A percentile compares a stretch with the other conserved stretches of the same genome.
phyloP scores from a whole-genome alignment of 1,140 invertebrate species.

The Coelopa frigida region DNA sequence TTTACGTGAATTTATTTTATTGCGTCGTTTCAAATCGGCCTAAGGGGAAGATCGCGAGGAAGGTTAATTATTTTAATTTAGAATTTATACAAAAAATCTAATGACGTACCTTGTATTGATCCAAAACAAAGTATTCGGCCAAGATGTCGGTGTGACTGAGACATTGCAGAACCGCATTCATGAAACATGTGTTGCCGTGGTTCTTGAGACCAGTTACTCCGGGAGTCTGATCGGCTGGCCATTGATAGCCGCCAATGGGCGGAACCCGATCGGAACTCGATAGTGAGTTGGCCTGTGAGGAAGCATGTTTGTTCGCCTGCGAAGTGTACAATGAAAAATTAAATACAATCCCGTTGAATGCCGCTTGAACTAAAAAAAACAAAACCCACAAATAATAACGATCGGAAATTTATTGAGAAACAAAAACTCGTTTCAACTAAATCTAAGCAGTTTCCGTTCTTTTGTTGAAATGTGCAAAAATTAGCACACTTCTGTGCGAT shows the following conservation, averaged over 20 bases:
- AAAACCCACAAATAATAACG: no score
- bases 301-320: slow-evolving; percentile 26
- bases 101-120: slow-evolving; percentile 76
- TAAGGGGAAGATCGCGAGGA: slow-evolving; percentile 21
- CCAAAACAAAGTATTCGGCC: slow-evolving; percentile 90
- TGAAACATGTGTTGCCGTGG: slow-evolving; percentile 95
- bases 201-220: slow-evolving; percentile 84
- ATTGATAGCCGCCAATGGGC: slow-evolving; percentile 60
- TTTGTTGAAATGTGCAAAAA: no score
- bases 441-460: no score
- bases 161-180: slow-evolving; percentile 92
- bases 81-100: no score
- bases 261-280: slow-evolving; percentile 51
- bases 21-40: slow-evolving; percentile 72
- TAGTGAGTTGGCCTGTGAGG: slow-evolving; percentile 11
- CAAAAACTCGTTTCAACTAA: no score
- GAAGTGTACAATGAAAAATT: slow-evolving; percentile 2
- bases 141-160: slow-evolving; percentile 88
- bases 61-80: no score
- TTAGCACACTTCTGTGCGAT: no score
- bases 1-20: slow-evolving; percentile 84
- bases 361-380: not conserved
- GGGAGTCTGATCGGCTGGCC: slow-evolving; percentile 69
- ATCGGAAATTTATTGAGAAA: no score
- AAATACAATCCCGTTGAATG: not conserved